phyloP scores from a whole-genome alignment of 2,797 vertebrate genomes.

The Acanthornis magna region DNA sequence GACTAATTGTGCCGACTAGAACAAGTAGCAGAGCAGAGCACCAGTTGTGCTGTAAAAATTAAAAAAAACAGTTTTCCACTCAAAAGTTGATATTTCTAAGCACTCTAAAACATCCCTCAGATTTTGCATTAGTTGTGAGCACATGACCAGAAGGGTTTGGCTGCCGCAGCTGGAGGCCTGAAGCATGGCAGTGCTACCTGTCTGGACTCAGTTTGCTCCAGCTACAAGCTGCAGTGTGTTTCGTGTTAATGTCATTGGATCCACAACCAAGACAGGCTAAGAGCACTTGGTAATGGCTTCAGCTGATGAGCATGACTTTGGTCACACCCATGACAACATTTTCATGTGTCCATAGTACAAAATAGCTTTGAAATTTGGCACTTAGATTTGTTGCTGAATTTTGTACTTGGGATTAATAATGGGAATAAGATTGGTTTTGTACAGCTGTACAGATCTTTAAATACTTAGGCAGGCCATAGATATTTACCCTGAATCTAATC shows the following conservation, averaged over 20 bases:
- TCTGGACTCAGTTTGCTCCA: background rate
- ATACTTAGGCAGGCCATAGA: background rate
- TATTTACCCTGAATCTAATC: background rate
- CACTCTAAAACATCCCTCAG: background rate
- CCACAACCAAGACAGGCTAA: background rate
- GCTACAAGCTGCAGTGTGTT: background rate
- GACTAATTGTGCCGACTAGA: background rate
- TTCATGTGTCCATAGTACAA: background rate
- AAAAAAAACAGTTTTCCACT: background rate
- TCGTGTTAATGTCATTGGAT: background rate
- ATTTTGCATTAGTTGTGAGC: background rate
- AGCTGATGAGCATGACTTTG: background rate
- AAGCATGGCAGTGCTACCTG: accelerated
- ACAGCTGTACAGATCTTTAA: background rate
- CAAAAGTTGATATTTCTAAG: background rate
- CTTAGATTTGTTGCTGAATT: background rate
- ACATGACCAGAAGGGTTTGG: background rate
- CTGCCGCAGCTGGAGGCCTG: background rate
- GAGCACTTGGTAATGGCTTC: background rate
- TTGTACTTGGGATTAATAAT: background rate
- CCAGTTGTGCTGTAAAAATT: background rate
- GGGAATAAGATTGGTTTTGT: background rate
- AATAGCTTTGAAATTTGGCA: background rate
- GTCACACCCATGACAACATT: background rate
- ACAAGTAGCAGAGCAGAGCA: background rate